Percentiles rank a stretch among this genome's conserved stretches.
Conservation (phyloP, 2,888 invertebrate species). For the Caradrina clavipalpis region DNA sequence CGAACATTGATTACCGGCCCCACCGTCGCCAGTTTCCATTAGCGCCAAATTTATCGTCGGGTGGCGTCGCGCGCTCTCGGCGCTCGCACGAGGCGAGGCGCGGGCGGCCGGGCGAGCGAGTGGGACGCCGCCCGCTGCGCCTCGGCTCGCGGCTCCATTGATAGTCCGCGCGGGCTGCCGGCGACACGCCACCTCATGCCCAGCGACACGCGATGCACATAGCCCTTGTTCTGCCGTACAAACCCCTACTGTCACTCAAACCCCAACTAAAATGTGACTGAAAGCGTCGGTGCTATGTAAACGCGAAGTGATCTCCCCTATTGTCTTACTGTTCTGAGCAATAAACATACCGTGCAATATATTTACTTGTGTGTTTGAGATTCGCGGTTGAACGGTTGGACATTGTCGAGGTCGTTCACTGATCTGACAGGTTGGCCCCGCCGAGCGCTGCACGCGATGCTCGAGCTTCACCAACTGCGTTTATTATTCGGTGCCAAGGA, state of each 20-base stretch:
- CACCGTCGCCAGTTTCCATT: constrained; percentile 86
- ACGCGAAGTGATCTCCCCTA: constrained; percentile 68
- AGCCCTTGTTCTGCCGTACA: constrained; percentile 71
- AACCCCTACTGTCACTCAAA: constrained; percentile 72
- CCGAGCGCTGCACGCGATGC: constrained; percentile 70
- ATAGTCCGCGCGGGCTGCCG: constrained; percentile 86
- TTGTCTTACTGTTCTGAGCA: constrained; percentile 53
- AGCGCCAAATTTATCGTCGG: constrained; percentile 90
- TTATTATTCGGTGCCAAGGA: constrained; percentile 77
- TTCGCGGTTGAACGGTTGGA: constrained; percentile 73
- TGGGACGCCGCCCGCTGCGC: constrained; percentile 78
- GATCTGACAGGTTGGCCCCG: constrained; percentile 84
- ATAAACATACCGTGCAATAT: constrained; percentile 71
- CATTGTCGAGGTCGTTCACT: constrained; percentile 87
- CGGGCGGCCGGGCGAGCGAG: constrained; percentile 74
- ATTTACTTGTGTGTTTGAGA: constrained; percentile 75
- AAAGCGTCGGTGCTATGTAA: constrained; percentile 62
- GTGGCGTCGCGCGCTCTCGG: constrained; percentile 83
- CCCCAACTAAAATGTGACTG: constrained; percentile 80
- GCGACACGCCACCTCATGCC: constrained; percentile 80
- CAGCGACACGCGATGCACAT: constrained; percentile 78
- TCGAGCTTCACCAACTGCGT: constrained; percentile 67
- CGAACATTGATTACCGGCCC: constrained; percentile 88
- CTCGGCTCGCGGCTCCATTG: constrained; percentile 77
- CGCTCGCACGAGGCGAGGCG: constrained; percentile 65